These are phyloP conservation scores for Cotesia typhae DNA, from an alignment of 1,140 invertebrate genomes.

Conservation along the genomic window DNA sequence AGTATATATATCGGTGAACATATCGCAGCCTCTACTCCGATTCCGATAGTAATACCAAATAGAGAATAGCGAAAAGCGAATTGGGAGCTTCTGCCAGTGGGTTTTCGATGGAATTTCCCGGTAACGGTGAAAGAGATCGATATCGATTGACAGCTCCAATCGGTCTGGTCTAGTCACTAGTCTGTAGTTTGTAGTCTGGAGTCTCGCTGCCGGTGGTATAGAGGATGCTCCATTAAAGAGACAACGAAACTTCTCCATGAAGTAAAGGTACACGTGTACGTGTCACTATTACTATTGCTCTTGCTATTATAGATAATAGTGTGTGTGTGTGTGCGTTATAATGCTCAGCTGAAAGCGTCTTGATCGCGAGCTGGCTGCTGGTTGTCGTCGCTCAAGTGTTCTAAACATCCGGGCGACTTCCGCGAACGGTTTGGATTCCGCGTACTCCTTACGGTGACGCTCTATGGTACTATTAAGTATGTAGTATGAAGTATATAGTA, in stretches of 20 bases:
- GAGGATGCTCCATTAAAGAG: too few relatives aligned
- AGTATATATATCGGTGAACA: neutral
- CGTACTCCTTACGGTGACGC: neutral
- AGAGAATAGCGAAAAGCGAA: too few relatives aligned
- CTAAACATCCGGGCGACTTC: conserved; percentile 35
- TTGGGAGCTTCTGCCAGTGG: conserved; percentile 8
- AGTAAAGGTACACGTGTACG: too few relatives aligned
- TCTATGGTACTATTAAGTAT: too few relatives aligned
- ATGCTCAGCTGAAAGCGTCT: conserved; percentile 1
- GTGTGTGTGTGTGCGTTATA: too few relatives aligned
- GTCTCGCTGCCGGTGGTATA: too few relatives aligned
- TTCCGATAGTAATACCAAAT: too few relatives aligned
- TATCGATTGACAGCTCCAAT: conserved; percentile 8
- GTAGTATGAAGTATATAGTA: too few relatives aligned
- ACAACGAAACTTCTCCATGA: too few relatives aligned
- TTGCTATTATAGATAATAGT: too few relatives aligned
- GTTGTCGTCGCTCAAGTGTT: conserved; percentile 31
- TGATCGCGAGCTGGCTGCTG: conserved; percentile 6
- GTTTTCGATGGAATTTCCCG: conserved; percentile 8
- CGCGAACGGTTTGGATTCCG: conserved; percentile 21
- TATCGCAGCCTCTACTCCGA: neutral
- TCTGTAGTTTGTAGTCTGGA: neutral
- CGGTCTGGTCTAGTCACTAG: neutral
- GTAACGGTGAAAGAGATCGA: conserved; percentile 20
- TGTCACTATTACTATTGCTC: too few relatives aligned